These are phyloP conservation scores for Sinocyclocheilus maitianheensis DNA, from an alignment of 2,113 vertebrate species.

Conservation along the genomic window DNA sequence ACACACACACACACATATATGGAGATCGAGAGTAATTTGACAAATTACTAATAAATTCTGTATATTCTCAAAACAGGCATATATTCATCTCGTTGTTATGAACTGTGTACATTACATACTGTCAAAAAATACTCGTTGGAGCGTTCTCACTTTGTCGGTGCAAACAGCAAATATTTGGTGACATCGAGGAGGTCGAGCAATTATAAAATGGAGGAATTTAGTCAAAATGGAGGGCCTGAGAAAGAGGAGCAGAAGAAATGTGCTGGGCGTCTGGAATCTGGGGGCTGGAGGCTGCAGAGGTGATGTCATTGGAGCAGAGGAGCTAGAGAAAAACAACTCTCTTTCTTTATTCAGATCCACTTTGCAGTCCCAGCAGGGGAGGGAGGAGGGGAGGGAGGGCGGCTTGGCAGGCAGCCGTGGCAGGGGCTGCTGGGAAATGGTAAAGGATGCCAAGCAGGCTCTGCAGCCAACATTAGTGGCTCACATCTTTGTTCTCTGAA, in stretches of 20 bases:
- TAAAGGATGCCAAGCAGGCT: slow-evolving; percentile 90
- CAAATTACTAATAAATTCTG: background rate
- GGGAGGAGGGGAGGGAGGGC: slow-evolving; percentile 59
- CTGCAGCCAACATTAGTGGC: slow-evolving; percentile 94
- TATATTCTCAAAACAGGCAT: background rate
- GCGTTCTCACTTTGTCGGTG: background rate
- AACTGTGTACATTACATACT: background rate
- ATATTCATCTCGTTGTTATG: background rate
- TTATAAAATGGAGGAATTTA: slow-evolving; percentile 79
- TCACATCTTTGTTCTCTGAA: slow-evolving; percentile 99
- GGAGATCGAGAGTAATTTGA: background rate
- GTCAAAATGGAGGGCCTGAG: slow-evolving; percentile 76
- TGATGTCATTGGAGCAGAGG: slow-evolving; percentile 98
- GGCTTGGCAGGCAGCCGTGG: slow-evolving; percentile 87
- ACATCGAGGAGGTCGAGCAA: slow-evolving; percentile 44
- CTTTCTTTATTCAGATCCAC: slow-evolving; percentile 95
- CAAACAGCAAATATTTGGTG: background rate
- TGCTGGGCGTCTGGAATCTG: slow-evolving; percentile 85
- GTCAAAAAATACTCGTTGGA: background rate
- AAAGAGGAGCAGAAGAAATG: slow-evolving; percentile 61
- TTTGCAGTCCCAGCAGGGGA: slow-evolving; percentile 90
- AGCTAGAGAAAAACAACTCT: slow-evolving; percentile 96
- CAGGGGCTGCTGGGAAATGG: slow-evolving; percentile 98
- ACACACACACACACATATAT: too few relatives aligned
- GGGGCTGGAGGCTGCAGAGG: slow-evolving; percentile 88